phyloP scores from a whole-genome alignment of 1,140 invertebrate species.

The Teleogryllus occipitalis region DNA sequence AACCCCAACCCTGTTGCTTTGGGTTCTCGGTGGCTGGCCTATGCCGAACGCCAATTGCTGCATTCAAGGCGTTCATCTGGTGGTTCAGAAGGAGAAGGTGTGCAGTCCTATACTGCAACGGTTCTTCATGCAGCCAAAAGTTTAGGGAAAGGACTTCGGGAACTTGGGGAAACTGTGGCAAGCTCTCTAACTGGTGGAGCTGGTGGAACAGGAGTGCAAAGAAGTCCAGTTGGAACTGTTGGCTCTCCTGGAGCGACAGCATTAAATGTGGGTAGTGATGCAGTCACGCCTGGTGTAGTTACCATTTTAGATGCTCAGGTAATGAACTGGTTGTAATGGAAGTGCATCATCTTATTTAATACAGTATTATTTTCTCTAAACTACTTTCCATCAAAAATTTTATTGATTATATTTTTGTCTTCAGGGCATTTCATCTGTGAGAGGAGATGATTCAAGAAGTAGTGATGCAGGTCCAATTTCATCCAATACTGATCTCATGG shows the following conservation, averaged over 20 bases:
- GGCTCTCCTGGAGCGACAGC: background rate
- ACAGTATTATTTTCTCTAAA: background rate
- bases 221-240: constrained; percentile 26
- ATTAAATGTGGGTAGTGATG: background rate
- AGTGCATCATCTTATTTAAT: background rate
- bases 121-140: constrained; percentile 92
- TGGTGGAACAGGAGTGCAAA: constrained; percentile 9
- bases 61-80: constrained; percentile 49
- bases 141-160: constrained; percentile 71
- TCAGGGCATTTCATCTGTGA: constrained; percentile 2
- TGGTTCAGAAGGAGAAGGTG: constrained; percentile 46
- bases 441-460: background rate
- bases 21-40: constrained; percentile 58
- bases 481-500: constrained; percentile 49
- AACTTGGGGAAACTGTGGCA: constrained; percentile 89
- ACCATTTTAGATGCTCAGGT: constrained; percentile 82
- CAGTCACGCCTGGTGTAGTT: constrained; percentile 70
- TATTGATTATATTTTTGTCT: background rate
- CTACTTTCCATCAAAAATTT: background rate
- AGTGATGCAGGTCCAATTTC: background rate
- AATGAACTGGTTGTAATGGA: constrained; percentile 10
- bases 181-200: constrained; percentile 70
- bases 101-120: constrained; percentile 89
- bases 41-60: constrained; percentile 51
- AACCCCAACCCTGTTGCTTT: constrained; percentile 84